phyloP scores from a whole-genome alignment of 2,888 invertebrate species.

The Sarcophaga rosellei region DNA sequence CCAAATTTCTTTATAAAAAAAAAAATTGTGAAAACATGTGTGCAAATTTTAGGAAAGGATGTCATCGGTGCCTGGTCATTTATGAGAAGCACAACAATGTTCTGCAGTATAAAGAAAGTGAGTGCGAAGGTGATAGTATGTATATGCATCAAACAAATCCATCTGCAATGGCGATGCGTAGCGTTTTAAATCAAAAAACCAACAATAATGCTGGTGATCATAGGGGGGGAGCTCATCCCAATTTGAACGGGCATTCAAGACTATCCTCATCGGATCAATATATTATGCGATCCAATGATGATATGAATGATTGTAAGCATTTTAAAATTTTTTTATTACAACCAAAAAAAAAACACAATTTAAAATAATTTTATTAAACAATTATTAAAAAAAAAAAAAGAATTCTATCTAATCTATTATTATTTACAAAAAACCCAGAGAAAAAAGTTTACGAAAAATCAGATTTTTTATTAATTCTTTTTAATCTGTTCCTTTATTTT shows the following conservation, averaged over 20 bases:
- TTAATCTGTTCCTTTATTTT: constrained; percentile 12
- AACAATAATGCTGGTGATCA: constrained; percentile 75
- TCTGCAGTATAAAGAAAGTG: constrained; percentile 98
- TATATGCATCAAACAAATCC: constrained; percentile 82
- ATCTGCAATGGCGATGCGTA: constrained; percentile 82
- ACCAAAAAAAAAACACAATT: constrained; percentile 40
- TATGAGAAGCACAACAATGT: constrained; percentile 97
- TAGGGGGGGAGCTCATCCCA: constrained; percentile 83
- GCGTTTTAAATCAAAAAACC: constrained; percentile 81
- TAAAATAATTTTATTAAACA: constrained; percentile 21
- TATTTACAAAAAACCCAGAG: constrained; percentile 31
- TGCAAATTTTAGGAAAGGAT: constrained; percentile 89
- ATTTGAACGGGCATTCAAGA: constrained; percentile 82
- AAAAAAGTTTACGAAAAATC: not conserved
- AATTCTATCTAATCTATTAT: constrained; percentile 51
- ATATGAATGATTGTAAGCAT: constrained; percentile 82
- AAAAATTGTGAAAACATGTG: constrained; percentile 66
- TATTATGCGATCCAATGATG: constrained; percentile 82
- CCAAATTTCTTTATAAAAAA: constrained; percentile 51
- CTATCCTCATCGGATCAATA: constrained; percentile 82
- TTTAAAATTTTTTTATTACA: constrained; percentile 60
- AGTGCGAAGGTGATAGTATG: constrained; percentile 85
- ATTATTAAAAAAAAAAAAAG: constrained; percentile 44
- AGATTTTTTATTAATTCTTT: constrained; percentile 32
- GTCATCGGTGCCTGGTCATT: constrained; percentile 97